Evolutionary conservation across 2,113 vertebrate genomes (phyloP).

Genomic region (Passer montanus): DNA sequence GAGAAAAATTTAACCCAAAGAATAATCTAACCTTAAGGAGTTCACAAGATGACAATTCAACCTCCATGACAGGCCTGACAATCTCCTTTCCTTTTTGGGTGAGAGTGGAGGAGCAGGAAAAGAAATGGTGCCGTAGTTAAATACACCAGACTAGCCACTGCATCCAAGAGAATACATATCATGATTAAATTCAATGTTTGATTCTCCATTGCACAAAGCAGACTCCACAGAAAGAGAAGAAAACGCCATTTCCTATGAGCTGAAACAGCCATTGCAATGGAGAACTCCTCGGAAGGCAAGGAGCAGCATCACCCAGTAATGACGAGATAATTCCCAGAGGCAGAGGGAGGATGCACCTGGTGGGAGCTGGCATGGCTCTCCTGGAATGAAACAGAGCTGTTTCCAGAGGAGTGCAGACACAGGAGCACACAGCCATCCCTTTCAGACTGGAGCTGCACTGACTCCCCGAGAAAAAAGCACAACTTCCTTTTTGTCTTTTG

Average conservation of each 20-base stretch:
- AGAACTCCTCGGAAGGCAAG: background rate
- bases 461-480: background rate
- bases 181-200: background rate
- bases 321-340: background rate
- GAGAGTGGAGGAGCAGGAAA: background rate
- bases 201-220: background rate
- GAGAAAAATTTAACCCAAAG: background rate
- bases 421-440: background rate
- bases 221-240: background rate
- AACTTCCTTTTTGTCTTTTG: background rate
- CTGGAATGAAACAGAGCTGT: too few relatives aligned
- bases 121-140: background rate
- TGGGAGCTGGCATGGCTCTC: background rate
- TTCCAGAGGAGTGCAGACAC: background rate
- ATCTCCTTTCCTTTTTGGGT: background rate
- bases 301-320: background rate
- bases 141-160: background rate
- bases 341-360: background rate
- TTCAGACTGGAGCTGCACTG: background rate
- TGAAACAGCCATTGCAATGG: background rate
- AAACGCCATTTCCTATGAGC: background rate
- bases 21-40: background rate
- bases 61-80: background rate
- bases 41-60: background rate
- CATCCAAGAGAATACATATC: background rate